Base-by-base conservation (phyloP, 2,113 vertebrate genomes). In the Excalfactoria chinensis region DNA sequence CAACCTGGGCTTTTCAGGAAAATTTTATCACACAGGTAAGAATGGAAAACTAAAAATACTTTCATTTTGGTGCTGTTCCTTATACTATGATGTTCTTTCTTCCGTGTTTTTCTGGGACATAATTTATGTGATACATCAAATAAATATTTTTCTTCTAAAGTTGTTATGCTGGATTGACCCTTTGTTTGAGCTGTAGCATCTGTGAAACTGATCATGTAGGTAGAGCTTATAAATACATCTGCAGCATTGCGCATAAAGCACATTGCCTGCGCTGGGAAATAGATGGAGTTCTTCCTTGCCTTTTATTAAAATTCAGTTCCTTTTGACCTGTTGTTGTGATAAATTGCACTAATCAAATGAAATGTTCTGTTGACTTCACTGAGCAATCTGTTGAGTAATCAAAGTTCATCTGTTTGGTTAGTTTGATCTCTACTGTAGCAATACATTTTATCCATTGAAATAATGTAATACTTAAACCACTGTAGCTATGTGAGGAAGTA, bases 11-110 rank as follows among this genome's bases (percentile, higher is more conserved):
- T 98, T 98, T 97, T 98, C 98, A 74, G 98, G 98, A 88, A 98
- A 98, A 86, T 98, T 98, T 95, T 98, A 98, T 84, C 98, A 98
- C 60, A 98, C 98, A 97, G 98, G 98, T 98, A 98, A 98, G 98
- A 90, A 55, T 28, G 4, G 73, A 75, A 37, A 40, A 41, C 5
- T 82, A 15, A 91, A 95, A 77, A 72, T 7, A 34, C 30, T 89
- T 90, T 34, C 6, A 19, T 60, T 94, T 70, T 67, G 13, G 8
- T 78, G 15, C 3, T 77, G 21, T 30, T 85, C 25, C 89, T 63
- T 88, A 6, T 49, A 51, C 7, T 69, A n/a, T 19, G 78, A 84
- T 84, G 28, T 74, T 60, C 23, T 71, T 89, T 71, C 13, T 68
- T 84, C 75, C 41, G 34, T 9, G 7, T 60, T 81, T 30, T 70